Conservation (phyloP, 2,888 invertebrate species). For the Synergus umbraculus region DNA sequence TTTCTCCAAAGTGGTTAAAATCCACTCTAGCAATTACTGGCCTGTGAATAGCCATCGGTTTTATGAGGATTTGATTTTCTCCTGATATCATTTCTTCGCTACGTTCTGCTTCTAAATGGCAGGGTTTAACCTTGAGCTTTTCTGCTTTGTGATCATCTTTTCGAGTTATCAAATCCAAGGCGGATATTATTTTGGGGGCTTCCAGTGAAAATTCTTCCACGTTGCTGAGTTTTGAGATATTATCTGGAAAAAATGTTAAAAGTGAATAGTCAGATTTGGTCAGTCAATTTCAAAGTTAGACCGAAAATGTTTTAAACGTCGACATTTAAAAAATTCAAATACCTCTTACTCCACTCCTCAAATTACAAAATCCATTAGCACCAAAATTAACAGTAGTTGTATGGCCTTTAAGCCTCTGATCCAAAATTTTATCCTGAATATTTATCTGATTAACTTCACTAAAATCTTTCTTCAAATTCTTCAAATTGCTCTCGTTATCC, state of each 20-base stretch:
- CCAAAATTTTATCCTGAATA: conserved; percentile 46
- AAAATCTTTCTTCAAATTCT: background rate
- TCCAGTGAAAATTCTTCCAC: conserved; percentile 22
- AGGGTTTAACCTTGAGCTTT: background rate
- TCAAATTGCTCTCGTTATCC: conserved; percentile 31
- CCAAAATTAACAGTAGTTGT: conserved; percentile 67
- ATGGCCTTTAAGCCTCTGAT: conserved; percentile 59
- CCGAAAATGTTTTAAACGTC: too few species aligned
- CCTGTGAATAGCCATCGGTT: conserved; percentile 62
- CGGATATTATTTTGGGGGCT: conserved; percentile 33
- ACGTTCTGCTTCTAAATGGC: background rate
- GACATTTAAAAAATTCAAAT: background rate
- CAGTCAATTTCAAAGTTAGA: background rate
- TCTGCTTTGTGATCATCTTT: background rate
- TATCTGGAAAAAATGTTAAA: conserved; percentile 1
- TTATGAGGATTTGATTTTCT: conserved; percentile 62
- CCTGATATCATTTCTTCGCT: conserved; percentile 50
- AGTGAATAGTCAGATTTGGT: background rate
- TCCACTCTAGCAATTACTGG: conserved; percentile 62
- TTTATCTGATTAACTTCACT: conserved; percentile 40
- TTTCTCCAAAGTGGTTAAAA: conserved; percentile 51
- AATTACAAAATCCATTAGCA: conserved; percentile 48
- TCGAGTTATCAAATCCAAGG: conserved; percentile 31
- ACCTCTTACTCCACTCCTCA: conserved; percentile 56
- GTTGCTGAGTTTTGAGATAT: conserved; percentile 6